phyloP scores from a whole-genome alignment of 2,888 invertebrate genomes.

The Exocentrus adspersus region DNA sequence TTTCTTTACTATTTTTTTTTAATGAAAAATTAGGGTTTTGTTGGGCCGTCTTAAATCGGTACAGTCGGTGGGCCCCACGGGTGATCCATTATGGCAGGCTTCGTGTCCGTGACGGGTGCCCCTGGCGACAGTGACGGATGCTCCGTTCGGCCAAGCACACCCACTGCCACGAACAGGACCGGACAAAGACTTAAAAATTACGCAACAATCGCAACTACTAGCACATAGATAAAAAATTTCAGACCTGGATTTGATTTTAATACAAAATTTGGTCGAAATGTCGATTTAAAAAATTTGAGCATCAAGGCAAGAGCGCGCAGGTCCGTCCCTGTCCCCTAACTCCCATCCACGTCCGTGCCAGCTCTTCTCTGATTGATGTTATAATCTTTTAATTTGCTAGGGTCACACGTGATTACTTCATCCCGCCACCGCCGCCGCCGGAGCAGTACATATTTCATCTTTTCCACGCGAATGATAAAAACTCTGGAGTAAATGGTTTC shows the following conservation, averaged over 20 bases:
- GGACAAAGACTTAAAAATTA: no score
- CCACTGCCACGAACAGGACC: not conserved
- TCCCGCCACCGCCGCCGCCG: slow-evolving; percentile 16
- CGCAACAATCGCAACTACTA: not conserved
- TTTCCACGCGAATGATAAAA: slow-evolving; percentile 5
- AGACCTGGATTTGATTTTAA: no score
- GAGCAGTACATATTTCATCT: slow-evolving; percentile 8
- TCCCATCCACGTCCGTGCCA: slow-evolving; percentile 18
- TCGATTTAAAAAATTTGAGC: no score
- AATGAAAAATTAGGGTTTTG: no score
- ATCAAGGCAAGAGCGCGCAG: no score
- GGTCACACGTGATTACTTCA: slow-evolving; percentile 44
- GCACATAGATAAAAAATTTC: not conserved
- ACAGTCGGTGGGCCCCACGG: slow-evolving; percentile 48
- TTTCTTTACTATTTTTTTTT: no score
- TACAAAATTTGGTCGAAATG: not conserved
- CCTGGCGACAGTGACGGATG: slow-evolving; percentile 56
- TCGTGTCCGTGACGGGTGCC: slow-evolving; percentile 55
- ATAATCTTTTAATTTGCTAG: slow-evolving; percentile 45
- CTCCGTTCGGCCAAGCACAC: slow-evolving; percentile 36
- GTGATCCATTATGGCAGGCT: slow-evolving; percentile 57
- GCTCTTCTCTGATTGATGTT: slow-evolving; percentile 44
- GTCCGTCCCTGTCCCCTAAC: slow-evolving; percentile 5
- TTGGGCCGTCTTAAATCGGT: slow-evolving; percentile 39
- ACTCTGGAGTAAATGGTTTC: no score